phyloP scores from a whole-genome alignment of 2,888 invertebrate genomes.

The Ennomos erosarius region DNA sequence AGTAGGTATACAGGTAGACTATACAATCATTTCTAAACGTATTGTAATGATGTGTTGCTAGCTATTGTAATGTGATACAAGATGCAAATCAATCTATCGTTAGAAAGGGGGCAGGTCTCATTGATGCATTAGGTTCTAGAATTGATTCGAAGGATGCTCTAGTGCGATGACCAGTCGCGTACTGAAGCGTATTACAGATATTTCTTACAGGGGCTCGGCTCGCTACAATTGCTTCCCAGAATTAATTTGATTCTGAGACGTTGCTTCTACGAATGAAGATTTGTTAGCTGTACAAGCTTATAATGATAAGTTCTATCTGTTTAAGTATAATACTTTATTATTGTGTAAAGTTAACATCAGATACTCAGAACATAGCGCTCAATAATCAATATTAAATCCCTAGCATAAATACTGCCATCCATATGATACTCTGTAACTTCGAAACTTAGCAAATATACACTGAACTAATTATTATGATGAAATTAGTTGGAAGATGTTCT shows the following conservation, averaged over 20 bases:
- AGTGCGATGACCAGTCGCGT: conserved; percentile 3
- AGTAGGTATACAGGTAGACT: background rate
- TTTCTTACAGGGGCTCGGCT: conserved; percentile 20
- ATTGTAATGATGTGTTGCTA: background rate
- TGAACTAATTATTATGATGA: too few relatives aligned
- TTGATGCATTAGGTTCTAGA: conserved; percentile 16
- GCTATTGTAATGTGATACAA: conserved; percentile 15
- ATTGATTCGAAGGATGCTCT: conserved; percentile 11
- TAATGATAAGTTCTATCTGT: too few relatives aligned
- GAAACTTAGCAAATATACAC: too few relatives aligned
- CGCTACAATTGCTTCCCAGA: conserved; percentile 17
- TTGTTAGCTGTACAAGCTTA: background rate
- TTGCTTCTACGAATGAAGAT: conserved; percentile 10
- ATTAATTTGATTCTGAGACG: conserved; percentile 14
- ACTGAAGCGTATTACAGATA: background rate
- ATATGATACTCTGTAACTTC: too few relatives aligned
- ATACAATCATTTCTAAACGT: background rate
- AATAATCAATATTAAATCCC: too few relatives aligned
- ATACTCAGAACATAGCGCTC: too few relatives aligned
- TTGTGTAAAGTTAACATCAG: too few relatives aligned
- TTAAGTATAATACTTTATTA: too few relatives aligned
- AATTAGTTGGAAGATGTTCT: too few relatives aligned
- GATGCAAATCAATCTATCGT: conserved; percentile 27
- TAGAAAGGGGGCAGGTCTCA: conserved; percentile 18
- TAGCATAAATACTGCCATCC: too few relatives aligned